Conservation (phyloP, 2,797 vertebrate species). For the Hafferia zeledoni region DNA sequence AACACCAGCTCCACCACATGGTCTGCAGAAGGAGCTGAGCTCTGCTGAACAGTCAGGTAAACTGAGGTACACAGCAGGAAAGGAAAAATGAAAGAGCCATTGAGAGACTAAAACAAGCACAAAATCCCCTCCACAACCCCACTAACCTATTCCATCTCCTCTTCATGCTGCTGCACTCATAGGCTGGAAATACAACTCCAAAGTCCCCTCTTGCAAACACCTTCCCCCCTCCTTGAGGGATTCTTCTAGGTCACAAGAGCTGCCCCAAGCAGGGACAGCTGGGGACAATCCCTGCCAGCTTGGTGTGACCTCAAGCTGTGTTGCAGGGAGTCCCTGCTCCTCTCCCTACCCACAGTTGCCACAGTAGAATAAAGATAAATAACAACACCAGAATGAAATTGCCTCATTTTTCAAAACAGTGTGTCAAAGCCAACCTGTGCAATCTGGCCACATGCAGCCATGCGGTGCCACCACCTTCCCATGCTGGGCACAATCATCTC, state of each 20-base stretch:
- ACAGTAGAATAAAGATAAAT: not conserved
- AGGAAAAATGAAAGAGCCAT: not conserved
- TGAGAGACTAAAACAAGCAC: not conserved
- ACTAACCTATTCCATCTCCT: not conserved
- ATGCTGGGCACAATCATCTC: not conserved
- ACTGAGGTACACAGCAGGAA: not conserved
- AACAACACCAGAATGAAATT: not conserved
- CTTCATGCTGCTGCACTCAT: accelerated
- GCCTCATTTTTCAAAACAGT: not conserved
- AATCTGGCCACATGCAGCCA: not conserved
- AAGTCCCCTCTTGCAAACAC: accelerated
- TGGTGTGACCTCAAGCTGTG: not conserved
- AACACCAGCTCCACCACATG: accelerated
- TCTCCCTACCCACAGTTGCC: not conserved
- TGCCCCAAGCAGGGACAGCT: not conserved
- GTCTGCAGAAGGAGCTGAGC: accelerated
- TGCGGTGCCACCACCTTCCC: not conserved
- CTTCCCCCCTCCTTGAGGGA: accelerated
- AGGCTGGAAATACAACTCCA: not conserved
- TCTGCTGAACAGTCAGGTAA: not conserved
- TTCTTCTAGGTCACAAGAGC: not conserved
- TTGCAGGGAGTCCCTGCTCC: not conserved
- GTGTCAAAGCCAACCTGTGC: not conserved
- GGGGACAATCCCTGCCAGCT: not conserved
- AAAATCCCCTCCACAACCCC: accelerated